Conservation (phyloP, 2,797 vertebrate genomes). For the Epinephelus coioides region DNA sequence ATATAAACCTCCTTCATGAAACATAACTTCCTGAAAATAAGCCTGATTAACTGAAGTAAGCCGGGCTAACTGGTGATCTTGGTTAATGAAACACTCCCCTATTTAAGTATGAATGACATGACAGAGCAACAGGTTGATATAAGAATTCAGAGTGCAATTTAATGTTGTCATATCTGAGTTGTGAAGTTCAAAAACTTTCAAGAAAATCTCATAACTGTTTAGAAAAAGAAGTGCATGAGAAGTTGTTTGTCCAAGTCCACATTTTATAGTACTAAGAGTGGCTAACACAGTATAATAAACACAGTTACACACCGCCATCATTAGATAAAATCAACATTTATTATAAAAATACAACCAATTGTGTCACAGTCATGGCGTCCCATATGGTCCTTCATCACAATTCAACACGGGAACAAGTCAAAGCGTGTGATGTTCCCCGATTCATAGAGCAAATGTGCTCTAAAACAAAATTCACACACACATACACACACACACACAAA, state of each 20-base stretch:
- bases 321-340: constrained; percentile 71
- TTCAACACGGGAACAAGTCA: constrained; percentile 36
- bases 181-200: neutral
- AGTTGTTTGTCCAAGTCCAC: neutral
- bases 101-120: neutral
- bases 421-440: constrained; percentile 25
- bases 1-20: neutral
- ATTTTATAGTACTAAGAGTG: neutral
- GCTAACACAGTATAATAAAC: neutral
- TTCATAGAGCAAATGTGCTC: constrained; percentile 26
- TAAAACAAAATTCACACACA: constrained; percentile 24
- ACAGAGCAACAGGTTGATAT: neutral
- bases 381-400: constrained; percentile 36
- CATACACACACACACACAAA: neutral
- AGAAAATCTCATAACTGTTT: neutral
- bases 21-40: neutral
- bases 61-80: neutral
- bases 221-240: neutral
- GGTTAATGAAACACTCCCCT: neutral
- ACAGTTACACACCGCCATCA: neutral
- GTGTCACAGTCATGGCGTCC: constrained; percentile 37
- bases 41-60: neutral
- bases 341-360: constrained; percentile 71
- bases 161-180: neutral
- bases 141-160: neutral